Evolutionary conservation across 2,888 invertebrate species (phyloP).

Genomic region (Coelopa pilipes): DNA sequence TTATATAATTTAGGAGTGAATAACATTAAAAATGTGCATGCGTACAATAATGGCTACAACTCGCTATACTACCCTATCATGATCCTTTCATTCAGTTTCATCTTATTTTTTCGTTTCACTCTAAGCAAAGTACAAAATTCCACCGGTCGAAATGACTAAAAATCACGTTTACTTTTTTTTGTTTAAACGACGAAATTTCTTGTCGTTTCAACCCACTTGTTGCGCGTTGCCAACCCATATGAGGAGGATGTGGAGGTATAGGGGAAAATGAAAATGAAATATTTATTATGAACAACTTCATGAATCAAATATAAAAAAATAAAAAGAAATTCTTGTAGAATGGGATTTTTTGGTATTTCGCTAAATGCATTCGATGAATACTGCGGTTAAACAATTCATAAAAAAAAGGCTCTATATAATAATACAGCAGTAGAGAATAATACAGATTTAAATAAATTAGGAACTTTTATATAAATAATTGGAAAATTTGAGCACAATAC

Average conservation of each 20-base stretch:
- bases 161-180: neutral
- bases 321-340: too few relatives aligned
- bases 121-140: neutral
- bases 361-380: too few relatives aligned
- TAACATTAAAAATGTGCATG: slow-evolving; percentile 40
- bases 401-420: too few relatives aligned
- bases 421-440: too few relatives aligned
- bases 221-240: too few relatives aligned
- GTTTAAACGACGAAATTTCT: neutral
- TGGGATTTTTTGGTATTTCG: too few relatives aligned
- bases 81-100: neutral
- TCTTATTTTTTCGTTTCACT: neutral
- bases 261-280: too few relatives aligned
- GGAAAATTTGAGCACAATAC: neutral
- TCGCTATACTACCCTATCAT: slow-evolving; percentile 19
- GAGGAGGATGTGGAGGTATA: too few relatives aligned
- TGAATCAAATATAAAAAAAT: too few relatives aligned
- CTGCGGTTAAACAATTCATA: too few relatives aligned
- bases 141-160: neutral
- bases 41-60: slow-evolving; percentile 28
- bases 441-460: too few relatives aligned
- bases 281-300: neutral
- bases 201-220: neutral
- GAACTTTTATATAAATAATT: too few relatives aligned
- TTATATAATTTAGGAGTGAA: slow-evolving; percentile 31